Percentiles rank a stretch among this genome's conserved stretches.
Conservation (phyloP, 2,797 vertebrate genomes). For the Leucoraja ocellata region DNA sequence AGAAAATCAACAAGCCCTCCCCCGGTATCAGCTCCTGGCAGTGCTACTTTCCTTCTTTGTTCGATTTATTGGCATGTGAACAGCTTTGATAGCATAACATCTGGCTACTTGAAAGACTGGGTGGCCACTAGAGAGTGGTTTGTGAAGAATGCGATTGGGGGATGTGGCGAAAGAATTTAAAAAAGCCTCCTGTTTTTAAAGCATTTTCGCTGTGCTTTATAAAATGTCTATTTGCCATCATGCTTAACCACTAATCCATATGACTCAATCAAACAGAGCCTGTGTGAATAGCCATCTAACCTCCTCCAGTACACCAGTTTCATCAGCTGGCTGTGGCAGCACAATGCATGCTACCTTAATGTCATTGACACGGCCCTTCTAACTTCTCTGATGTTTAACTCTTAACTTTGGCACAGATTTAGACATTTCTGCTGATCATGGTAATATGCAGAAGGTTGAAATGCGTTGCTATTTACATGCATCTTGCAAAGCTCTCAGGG, state of each 20-base stretch:
- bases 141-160: not conserved
- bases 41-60: constrained; percentile 25
- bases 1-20: constrained; percentile 31
- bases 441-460: not conserved
- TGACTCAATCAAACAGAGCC: not conserved
- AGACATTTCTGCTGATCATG: not conserved
- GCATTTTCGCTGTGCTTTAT: not conserved
- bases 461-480: not conserved
- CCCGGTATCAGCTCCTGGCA: constrained; percentile 23
- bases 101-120: constrained; percentile 30
- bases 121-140: constrained; percentile 6
- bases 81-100: constrained; percentile 32
- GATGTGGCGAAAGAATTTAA: not conserved
- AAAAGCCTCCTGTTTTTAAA: not conserved
- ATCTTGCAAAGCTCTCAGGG: not conserved
- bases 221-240: not conserved
- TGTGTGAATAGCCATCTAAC: not conserved
- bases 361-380: too few species aligned
- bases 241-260: not conserved
- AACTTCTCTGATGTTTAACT: too few species aligned
- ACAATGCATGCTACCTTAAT: not conserved
- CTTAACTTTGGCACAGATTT: not conserved
- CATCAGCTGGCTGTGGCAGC: not conserved
- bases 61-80: constrained; percentile 18
- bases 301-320: not conserved